phyloP scores from a whole-genome alignment of 2,888 invertebrate species.

The Drosophila phalerata region DNA sequence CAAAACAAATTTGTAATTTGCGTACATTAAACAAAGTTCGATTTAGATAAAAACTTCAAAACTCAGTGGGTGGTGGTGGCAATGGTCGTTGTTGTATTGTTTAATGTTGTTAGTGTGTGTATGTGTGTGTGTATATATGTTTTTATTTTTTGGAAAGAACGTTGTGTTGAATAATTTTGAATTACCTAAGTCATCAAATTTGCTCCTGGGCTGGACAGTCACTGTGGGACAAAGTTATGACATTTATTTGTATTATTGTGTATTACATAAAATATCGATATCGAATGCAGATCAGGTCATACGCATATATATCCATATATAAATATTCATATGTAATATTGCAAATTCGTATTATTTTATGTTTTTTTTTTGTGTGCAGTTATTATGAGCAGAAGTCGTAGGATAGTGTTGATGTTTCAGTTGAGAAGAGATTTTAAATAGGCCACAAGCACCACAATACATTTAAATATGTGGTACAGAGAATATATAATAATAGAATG shows the following conservation, averaged over 20 bases:
- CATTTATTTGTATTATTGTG: constrained; percentile 73
- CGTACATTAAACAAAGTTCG: constrained; percentile 63
- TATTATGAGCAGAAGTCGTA: constrained; percentile 17
- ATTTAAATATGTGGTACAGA: constrained; percentile 8
- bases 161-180: constrained; percentile 57
- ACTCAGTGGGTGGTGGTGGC: constrained; percentile 55
- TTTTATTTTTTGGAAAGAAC: constrained; percentile 21
- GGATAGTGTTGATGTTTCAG: constrained; percentile 18
- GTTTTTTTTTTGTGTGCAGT: constrained; percentile 13
- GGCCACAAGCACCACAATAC: constrained; percentile 27
- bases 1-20: constrained; percentile 53
- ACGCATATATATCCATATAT: constrained; percentile 7
- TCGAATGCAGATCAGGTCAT: constrained; percentile 30
- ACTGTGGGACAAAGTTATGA: constrained; percentile 86
- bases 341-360: constrained; percentile 7
- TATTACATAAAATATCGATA: constrained; percentile 53
- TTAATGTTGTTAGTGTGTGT: constrained; percentile 46
- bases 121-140: background rate
- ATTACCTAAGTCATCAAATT: constrained; percentile 91
- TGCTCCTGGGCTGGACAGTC: constrained; percentile 90
- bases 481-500: constrained; percentile 13
- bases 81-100: constrained; percentile 36
- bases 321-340: constrained; percentile 37
- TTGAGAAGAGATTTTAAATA: constrained; percentile 12
- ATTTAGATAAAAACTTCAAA: constrained; percentile 51